Base-by-base conservation (phyloP, 2,888 invertebrate genomes). In the Drosophila niveifrons region DNA sequence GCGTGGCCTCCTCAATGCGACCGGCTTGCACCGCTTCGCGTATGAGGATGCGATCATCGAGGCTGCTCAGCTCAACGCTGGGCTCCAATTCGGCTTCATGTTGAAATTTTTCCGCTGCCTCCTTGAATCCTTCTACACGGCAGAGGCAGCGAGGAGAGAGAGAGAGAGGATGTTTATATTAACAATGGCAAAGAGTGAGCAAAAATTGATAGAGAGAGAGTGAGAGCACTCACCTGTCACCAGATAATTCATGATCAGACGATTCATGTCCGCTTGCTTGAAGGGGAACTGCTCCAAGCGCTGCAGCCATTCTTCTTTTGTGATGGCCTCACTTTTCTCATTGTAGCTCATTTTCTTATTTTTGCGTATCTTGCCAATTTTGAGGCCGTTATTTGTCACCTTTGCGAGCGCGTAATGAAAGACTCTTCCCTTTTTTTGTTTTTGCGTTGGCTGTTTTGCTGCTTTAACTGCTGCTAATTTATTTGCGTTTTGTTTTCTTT, bases 241-340 rank as follows among this genome's bases (percentile, higher is more conserved):
- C 89, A 99, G 94, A 93, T 99, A 99, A 93, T 99, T 98, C 98
- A 99, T 99, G 80, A 99, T 98, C 75, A 99, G 94, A 92, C 97
- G 97, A 93, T 99, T 99, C 97, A 99, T 98, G 88, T 98, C 97
- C 44, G 96, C 95, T 83, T 98, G 94, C 61, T 97, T 97, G 82
- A 98, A 95, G 85, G 97, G 97, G 78, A 95, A 93, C 72, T 92
- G 91, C 66, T 92, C 91, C 59, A 92, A 75, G 59, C 92, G 91
- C 55, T 88, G 75, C 66, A 92, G 70, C 92, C 92, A 93, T 71
- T 93, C 92, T 57, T 92, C 93, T 80, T 91, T 92, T 64, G 91
- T 87, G 72, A 92, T 89, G 64, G 86, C 80, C 66, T 92, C 92
- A 59, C 82, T 83, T 81, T 92, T 92, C 57, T 92, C 92, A 82